Base-by-base conservation (phyloP, 2,888 invertebrate genomes). In the Phragmatobia fuliginosa region DNA sequence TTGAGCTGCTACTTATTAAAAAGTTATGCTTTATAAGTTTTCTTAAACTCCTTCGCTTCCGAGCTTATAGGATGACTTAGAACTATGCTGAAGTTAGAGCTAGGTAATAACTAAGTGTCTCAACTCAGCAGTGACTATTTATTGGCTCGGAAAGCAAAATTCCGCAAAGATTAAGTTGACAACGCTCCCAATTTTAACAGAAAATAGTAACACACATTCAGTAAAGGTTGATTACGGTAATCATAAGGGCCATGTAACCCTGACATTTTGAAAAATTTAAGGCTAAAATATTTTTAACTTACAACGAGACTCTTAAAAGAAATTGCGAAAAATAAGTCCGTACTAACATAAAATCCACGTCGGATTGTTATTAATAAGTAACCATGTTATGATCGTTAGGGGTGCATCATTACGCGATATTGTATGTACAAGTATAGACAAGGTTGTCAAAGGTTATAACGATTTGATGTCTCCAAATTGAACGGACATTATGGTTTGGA, bases 391-490 rank as follows among this genome's bases (percentile, higher is more conserved):
- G 62, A 8, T 67, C 63, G 49, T 64, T 68, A 68, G 63, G 63
- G 58, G 33, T 63, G 59, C 59, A 68, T 68, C 66, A 66, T 70
- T 62, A 62, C 52, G n/a, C 18, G 59, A 41, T 49, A 65, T 69
- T 69, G 45, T 69, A 49, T 65, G 38, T 64, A 60, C 38, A 52
- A 52, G 8, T 65, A 36, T 11, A 41, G 63, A 49, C 41, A 67
- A 64, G 65, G 64, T 64, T 66, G 14, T 49, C 28, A 61, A 67
- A 62, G 58, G 52, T 31, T 56, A 66, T 68, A 61, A 56, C 61
- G 11, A 70, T 31, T 68, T 63, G 45, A 71, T 72, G 64, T 70
- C n/a, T 68, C 25, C 28, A 65, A 67, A 45, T 68, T 60, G 33
- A 67, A 65, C 58, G 68, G 58, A 32, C 49, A 70, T 70, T 72